Percentiles rank a stretch among this genome's conserved stretches.
These are phyloP conservation scores for Brotula barbata DNA, from an alignment of 2,797 vertebrate species.

Conservation along the genomic window DNA sequence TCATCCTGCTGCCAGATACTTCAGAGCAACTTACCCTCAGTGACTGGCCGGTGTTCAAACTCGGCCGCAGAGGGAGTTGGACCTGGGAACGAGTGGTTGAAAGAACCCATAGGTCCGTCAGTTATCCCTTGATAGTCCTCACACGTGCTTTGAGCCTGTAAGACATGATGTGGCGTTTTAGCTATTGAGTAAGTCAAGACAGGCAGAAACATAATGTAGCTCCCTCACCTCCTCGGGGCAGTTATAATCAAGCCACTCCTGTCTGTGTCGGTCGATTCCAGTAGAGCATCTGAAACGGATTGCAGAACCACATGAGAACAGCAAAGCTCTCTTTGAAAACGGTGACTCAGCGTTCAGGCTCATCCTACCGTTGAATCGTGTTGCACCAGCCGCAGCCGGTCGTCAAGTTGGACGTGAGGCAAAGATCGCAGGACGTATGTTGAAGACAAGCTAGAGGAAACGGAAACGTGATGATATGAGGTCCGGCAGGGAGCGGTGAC, in stretches of 20 bases:
- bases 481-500: slow-evolving; percentile 6
- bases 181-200: slow-evolving; percentile 11
- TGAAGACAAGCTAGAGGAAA: slow-evolving; percentile 87
- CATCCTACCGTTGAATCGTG: slow-evolving; percentile 87
- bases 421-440: slow-evolving; percentile 85
- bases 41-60: slow-evolving; percentile 76
- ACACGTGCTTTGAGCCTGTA: slow-evolving; percentile 83
- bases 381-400: slow-evolving; percentile 94
- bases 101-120: slow-evolving; percentile 71
- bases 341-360: neutral
- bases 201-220: neutral
- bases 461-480: neutral
- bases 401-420: slow-evolving; percentile 82
- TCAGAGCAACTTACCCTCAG: slow-evolving; percentile 79
- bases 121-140: slow-evolving; percentile 78
- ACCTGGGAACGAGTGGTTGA: slow-evolving; percentile 56
- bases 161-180: slow-evolving; percentile 9
- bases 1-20: neutral
- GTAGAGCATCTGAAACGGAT: slow-evolving; percentile 87
- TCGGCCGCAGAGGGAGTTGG: slow-evolving; percentile 71
- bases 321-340: neutral
- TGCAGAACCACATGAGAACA: slow-evolving; percentile 30
- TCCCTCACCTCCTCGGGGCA: slow-evolving; percentile 87
- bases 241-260: slow-evolving; percentile 92
- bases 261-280: slow-evolving; percentile 89